phyloP scores from a whole-genome alignment of 2,888 invertebrate species.

The Tenthredo amoena region DNA sequence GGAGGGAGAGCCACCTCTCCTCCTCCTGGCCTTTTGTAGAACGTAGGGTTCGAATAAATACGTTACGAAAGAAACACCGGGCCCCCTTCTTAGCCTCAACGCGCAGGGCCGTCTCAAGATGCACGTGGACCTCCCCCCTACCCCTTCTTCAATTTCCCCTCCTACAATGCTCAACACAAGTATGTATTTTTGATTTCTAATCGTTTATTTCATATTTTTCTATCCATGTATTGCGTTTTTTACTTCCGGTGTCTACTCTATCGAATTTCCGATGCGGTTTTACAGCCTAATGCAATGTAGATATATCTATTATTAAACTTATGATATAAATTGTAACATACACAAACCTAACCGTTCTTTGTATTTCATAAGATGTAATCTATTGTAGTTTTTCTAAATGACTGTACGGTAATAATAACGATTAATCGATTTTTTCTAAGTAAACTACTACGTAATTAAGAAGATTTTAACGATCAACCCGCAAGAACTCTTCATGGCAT shows the following conservation, averaged over 20 bases:
- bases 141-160: slow-evolving; percentile 48
- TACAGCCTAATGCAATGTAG: not conserved
- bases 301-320: not conserved
- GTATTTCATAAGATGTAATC: slow-evolving; percentile 3
- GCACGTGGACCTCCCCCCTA: slow-evolving; percentile 22
- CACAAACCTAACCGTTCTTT: not conserved
- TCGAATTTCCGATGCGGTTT: not conserved
- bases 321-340: not conserved
- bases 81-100: slow-evolving; percentile 68
- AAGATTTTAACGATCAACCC: not conserved
- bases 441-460: not conserved
- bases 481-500: not conserved
- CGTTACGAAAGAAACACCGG: slow-evolving; percentile 76
- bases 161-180: slow-evolving; percentile 51
- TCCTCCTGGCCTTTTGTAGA: slow-evolving; percentile 71
- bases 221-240: not conserved
- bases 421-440: not conserved
- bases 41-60: slow-evolving; percentile 76
- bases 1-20: slow-evolving; percentile 56
- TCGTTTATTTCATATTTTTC: not conserved
- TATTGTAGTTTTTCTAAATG: not conserved
- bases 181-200: slow-evolving; percentile 29
- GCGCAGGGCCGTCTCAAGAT: slow-evolving; percentile 62
- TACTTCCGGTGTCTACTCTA: not conserved
- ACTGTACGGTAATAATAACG: not conserved